phyloP scores from a whole-genome alignment of 2,888 invertebrate genomes.

The Seladonia tumulorum region DNA sequence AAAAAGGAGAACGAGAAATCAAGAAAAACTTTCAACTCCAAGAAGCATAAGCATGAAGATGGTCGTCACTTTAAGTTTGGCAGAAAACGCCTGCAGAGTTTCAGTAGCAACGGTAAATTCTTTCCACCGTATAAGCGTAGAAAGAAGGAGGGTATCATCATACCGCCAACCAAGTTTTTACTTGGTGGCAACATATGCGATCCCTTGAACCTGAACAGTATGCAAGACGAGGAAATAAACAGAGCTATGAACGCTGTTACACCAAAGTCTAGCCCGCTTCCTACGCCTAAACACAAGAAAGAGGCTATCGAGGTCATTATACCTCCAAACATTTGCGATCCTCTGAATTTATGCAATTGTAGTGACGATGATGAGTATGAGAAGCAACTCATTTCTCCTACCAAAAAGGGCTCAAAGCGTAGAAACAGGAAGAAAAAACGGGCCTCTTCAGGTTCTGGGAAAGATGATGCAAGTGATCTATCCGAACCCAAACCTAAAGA shows the following conservation, averaged over 20 bases:
- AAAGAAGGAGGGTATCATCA: slow-evolving; percentile 89
- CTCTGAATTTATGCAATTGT: slow-evolving; percentile 90
- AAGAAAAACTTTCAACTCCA: slow-evolving; percentile 76
- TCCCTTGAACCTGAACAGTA: slow-evolving; percentile 96
- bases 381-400: slow-evolving; percentile 90
- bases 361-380: slow-evolving; percentile 93
- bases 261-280: slow-evolving; percentile 95
- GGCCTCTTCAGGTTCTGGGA: slow-evolving; percentile 84
- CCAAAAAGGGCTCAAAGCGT: slow-evolving; percentile 87
- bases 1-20: slow-evolving; percentile 81
- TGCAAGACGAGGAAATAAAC: slow-evolving; percentile 92
- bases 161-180: slow-evolving; percentile 96
- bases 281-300: slow-evolving; percentile 92
- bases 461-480: slow-evolving; percentile 84
- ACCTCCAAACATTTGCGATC: slow-evolving; percentile 96
- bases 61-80: slow-evolving; percentile 81
- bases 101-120: slow-evolving; percentile 89
- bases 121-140: slow-evolving; percentile 90
- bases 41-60: slow-evolving; percentile 83
- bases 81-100: slow-evolving; percentile 89
- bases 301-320: slow-evolving; percentile 95
- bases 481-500: slow-evolving; percentile 85
- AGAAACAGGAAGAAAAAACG: slow-evolving; percentile 88
- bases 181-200: slow-evolving; percentile 98
- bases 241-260: slow-evolving; percentile 95